Conservation (phyloP, 1,140 invertebrate genomes). For the fruit fly (Drosophila melanogaster) region Release_6_plus_ISO1_MT NT_033777.3:11130501-11131000, state of each 20-base stretch:
- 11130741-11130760: slow-evolving; percentile 11
- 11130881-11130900: not conserved
- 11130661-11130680: slow-evolving; percentile 48
- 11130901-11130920: slow-evolving; percentile 27
- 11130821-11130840: slow-evolving; percentile 75
- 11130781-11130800: slow-evolving; percentile 75
- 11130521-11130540: slow-evolving; percentile 17
- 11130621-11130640: slow-evolving; percentile 15
- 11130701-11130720: slow-evolving; percentile 58
- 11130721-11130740: slow-evolving; percentile 22
- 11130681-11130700: slow-evolving; percentile 65
- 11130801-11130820: slow-evolving; percentile 82
- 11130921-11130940: slow-evolving; percentile 68
- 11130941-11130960: slow-evolving; percentile 9
- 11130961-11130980: slow-evolving; percentile 18
- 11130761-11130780: slow-evolving; percentile 37
- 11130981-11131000: slow-evolving; percentile 49
- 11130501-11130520: slow-evolving; percentile 2
- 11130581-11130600: slow-evolving; percentile 6
- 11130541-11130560: slow-evolving; percentile 47
- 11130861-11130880: not conserved
- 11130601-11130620: slow-evolving; percentile 11
- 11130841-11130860: slow-evolving; percentile 63
- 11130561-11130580: slow-evolving; percentile 30
- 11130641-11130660: slow-evolving; percentile 2